Evolutionary conservation across 2,797 vertebrate species (phyloP), one percentile per base, ranked within the genome.

Genomic region (Sebastes itinus): DNA sequence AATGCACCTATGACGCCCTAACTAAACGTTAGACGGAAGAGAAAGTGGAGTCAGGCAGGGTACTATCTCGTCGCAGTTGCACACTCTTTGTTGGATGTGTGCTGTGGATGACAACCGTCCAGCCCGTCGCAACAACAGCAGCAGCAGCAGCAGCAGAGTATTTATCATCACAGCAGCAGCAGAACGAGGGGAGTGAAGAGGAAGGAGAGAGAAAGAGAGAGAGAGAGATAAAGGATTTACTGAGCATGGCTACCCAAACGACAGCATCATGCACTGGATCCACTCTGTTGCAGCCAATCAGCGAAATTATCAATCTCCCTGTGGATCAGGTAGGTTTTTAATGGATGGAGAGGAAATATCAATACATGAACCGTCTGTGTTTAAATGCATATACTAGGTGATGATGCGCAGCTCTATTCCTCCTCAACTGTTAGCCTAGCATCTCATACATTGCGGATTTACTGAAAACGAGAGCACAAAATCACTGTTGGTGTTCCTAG

Each of bases 281-380:
- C 90, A 97, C 96, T 91, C 94, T 99, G 85, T 92, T 99, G 93
- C 97, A 98, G 95, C 98, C 98, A 54, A 97, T 99, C 93, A 98
- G 98, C 95, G 95, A 97, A 80, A 97, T 97, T 56, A 96, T 98
- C 89, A 97, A 96, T 86, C 96, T 99, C 84, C 98, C 98, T 11
- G 92, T 99, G 78, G 98, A 99, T 93, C 97, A 98, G 98, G 97
- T 98, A 97, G 72, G 88, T 76, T 63, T 78, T 38, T 14, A 38
- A 38, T 38, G 35, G 35, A 60, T 30, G 61, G 42, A 77, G 58
- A 38, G n/a, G 18, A 58, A 27, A 60, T 6, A 18, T 13, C 5
- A 56, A 49, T 58, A n/a, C 20, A 33, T 38, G 27, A 62, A 6
- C 35, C 11, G 27, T 12, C 7, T 35, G 52, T 28, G 14, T n/a